Evolutionary conservation across 2,888 invertebrate species (phyloP).

Genomic region (Silvanus unidentatus): DNA sequence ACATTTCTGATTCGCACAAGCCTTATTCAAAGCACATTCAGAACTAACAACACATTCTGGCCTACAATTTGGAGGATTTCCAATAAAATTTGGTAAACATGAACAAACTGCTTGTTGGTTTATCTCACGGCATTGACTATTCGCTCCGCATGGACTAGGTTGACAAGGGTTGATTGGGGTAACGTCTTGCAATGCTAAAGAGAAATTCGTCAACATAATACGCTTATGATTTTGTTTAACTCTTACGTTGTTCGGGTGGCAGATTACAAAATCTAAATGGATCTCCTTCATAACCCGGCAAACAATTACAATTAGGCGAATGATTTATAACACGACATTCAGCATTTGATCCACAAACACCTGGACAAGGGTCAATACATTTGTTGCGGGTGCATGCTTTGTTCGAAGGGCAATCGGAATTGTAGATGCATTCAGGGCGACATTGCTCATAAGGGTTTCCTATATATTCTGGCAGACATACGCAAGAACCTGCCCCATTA

Average conservation of each 20-base stretch:
- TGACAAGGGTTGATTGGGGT: slow-evolving; percentile 54
- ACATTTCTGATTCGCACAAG: slow-evolving; percentile 65
- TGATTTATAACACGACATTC: slow-evolving; percentile 62
- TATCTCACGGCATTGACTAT: slow-evolving; percentile 67
- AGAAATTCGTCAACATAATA: too few relatives aligned
- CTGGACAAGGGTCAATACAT: slow-evolving; percentile 64
- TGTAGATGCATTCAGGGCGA: slow-evolving; percentile 61
- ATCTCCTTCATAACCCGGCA: slow-evolving; percentile 59
- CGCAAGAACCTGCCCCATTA: slow-evolving; percentile 67
- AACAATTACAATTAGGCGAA: slow-evolving; percentile 58
- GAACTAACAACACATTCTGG: slow-evolving; percentile 68
- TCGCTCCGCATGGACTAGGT: slow-evolving; percentile 68
- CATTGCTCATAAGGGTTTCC: slow-evolving; percentile 75
- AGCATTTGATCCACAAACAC: slow-evolving; percentile 63
- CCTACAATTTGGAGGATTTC: slow-evolving; percentile 64
- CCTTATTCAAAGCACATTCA: slow-evolving; percentile 62
- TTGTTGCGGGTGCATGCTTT: slow-evolving; percentile 60
- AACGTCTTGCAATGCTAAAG: slow-evolving; percentile 15
- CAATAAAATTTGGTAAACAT: slow-evolving; percentile 60
- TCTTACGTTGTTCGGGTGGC: slow-evolving; percentile 44
- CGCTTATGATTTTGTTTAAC: neutral
- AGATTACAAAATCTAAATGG: slow-evolving; percentile 52
- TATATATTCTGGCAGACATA: slow-evolving; percentile 62
- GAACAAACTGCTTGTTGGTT: slow-evolving; percentile 68
- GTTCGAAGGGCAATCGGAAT: slow-evolving; percentile 60